These are phyloP conservation scores for Drosophila jambulina DNA, from an alignment of 1,140 invertebrate species.

Conservation along the genomic window DNA sequence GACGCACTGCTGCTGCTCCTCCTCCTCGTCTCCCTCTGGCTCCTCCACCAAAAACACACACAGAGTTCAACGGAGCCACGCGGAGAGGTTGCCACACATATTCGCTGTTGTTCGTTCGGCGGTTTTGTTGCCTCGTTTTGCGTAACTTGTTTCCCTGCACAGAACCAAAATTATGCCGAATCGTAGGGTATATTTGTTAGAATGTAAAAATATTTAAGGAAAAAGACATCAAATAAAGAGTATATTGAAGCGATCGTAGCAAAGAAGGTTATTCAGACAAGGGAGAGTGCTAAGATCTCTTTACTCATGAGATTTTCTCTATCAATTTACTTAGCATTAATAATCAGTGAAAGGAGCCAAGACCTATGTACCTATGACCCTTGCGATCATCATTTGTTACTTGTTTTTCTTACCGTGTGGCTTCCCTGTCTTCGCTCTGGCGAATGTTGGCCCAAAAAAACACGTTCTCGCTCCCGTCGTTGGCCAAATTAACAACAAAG, in stretches of 20 bases:
- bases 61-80: conserved; percentile 39
- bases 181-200: background rate
- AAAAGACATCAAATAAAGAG: background rate
- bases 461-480: conserved; percentile 60
- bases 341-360: background rate
- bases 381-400: background rate
- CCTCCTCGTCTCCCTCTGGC: background rate
- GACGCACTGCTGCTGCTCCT: conserved; percentile 3
- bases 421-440: conserved; percentile 24
- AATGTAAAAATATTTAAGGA: background rate
- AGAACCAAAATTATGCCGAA: background rate
- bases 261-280: accelerated
- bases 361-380: background rate
- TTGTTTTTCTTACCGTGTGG: background rate
- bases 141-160: conserved; percentile 51
- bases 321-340: background rate
- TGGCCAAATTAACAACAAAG: conserved; percentile 54
- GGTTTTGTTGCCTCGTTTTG: conserved; percentile 28
- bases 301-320: background rate
- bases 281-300: background rate
- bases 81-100: conserved; percentile 40
- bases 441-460: conserved; percentile 34
- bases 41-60: conserved; percentile 1
- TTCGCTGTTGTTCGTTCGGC: conserved; percentile 14
- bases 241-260: too few species aligned